Conservation (phyloP, 2,113 vertebrate species). For the Helogale parvula region DNA sequence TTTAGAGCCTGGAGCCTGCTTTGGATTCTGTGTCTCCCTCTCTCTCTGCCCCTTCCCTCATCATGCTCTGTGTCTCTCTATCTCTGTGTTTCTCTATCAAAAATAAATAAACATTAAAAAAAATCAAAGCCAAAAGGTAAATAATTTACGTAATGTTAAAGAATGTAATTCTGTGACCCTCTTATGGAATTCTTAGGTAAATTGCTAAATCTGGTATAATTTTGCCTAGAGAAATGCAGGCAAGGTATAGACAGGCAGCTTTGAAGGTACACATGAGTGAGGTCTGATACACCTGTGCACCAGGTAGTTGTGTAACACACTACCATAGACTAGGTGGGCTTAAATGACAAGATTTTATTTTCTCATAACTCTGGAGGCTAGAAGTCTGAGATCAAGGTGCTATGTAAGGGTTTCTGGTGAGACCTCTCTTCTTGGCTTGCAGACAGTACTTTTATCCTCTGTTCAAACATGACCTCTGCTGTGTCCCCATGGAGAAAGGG, state of each 20-base stretch:
- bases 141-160: conserved; percentile 13
- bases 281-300: background rate
- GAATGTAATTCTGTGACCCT: background rate
- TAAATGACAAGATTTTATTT: background rate
- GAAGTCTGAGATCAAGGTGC: background rate
- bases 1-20: too few species aligned
- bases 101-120: background rate
- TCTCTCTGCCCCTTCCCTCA: too few species aligned
- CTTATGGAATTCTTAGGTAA: background rate
- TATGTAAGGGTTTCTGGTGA: background rate
- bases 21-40: too few species aligned
- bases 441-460: background rate
- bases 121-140: background rate
- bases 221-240: background rate
- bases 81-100: too few species aligned
- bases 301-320: background rate
- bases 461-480: background rate
- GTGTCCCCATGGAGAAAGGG: background rate
- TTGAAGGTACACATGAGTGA: background rate
- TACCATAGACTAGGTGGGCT: background rate
- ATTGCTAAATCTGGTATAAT: background rate
- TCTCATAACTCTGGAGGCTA: background rate
- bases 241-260: background rate
- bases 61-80: too few species aligned
- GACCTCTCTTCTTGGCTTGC: background rate